Evolutionary conservation across 2,113 vertebrate species (phyloP).

Genomic region (Harpagus bidentatus): DNA sequence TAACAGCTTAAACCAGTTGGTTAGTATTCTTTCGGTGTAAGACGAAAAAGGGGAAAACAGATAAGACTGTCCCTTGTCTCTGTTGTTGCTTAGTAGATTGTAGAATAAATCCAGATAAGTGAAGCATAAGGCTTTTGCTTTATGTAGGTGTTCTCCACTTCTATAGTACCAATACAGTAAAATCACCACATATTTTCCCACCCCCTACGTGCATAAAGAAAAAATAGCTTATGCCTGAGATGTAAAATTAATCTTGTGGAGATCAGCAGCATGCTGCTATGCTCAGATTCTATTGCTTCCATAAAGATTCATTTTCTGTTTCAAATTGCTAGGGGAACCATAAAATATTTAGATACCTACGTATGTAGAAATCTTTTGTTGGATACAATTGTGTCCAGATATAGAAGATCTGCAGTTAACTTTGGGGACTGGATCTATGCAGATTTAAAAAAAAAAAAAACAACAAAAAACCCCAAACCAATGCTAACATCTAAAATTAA

Average conservation of each 20-base stretch:
- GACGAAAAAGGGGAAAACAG: not conserved
- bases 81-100: not conserved
- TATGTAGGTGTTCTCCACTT: slow-evolving; percentile 36
- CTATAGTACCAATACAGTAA: slow-evolving; percentile 32
- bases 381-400: not conserved
- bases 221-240: slow-evolving; percentile 39
- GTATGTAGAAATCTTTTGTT: not conserved
- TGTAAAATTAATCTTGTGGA: slow-evolving; percentile 50
- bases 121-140: slow-evolving; percentile 9
- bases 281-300: slow-evolving; percentile 13
- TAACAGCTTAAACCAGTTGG: not conserved
- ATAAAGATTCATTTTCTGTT: slow-evolving; percentile 36
- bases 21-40: not conserved
- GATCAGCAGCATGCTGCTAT: not conserved
- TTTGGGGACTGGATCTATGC: not conserved
- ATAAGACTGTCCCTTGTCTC: not conserved
- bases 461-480: not conserved
- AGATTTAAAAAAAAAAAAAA: not conserved
- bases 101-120: not conserved
- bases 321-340: not conserved
- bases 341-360: slow-evolving; percentile 2
- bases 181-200: slow-evolving; percentile 50
- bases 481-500: not conserved
- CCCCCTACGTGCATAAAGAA: slow-evolving; percentile 19
- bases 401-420: not conserved